Conservation (phyloP, 1,140 invertebrate genomes). For the Sinonovacula constricta region DNA sequence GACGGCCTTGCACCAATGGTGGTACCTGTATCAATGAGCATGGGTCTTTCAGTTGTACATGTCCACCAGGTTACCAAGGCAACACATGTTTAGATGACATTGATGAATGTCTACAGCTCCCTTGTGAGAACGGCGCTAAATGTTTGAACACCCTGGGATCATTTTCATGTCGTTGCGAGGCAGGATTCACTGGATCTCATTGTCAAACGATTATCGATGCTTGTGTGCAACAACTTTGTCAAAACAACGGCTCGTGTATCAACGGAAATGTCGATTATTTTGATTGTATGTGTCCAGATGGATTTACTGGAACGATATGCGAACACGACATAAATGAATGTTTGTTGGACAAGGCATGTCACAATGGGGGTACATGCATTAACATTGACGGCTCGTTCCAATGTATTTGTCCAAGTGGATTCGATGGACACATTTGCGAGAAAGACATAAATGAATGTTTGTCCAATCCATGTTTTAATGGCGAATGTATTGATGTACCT, state of each 20-base stretch:
- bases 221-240: constrained; percentile 59
- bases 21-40: constrained; percentile 93
- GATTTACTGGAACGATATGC: constrained; percentile 79
- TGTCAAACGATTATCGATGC: constrained; percentile 52
- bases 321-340: constrained; percentile 97
- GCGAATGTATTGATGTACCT: constrained; percentile 27
- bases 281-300: constrained; percentile 17
- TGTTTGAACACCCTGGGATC: constrained; percentile 44
- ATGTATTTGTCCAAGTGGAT: constrained; percentile 57
- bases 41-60: constrained; percentile 51
- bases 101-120: constrained; percentile 56
- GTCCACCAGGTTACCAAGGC: constrained; percentile 94
- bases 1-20: constrained; percentile 91
- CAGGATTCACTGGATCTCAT: constrained; percentile 81
- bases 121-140: constrained; percentile 57
- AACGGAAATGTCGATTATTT: constrained; percentile 24
- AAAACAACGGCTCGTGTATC: constrained; percentile 57
- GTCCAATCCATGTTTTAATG: constrained; percentile 56
- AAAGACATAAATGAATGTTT: constrained; percentile 33
- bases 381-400: constrained; percentile 75
- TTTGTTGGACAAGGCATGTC: constrained; percentile 78
- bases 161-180: constrained; percentile 80
- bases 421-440: constrained; percentile 85
- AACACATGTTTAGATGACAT: constrained; percentile 87
- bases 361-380: constrained; percentile 58